Conservation (phyloP, 2,113 vertebrate genomes). For the Clarias magur region DNA sequence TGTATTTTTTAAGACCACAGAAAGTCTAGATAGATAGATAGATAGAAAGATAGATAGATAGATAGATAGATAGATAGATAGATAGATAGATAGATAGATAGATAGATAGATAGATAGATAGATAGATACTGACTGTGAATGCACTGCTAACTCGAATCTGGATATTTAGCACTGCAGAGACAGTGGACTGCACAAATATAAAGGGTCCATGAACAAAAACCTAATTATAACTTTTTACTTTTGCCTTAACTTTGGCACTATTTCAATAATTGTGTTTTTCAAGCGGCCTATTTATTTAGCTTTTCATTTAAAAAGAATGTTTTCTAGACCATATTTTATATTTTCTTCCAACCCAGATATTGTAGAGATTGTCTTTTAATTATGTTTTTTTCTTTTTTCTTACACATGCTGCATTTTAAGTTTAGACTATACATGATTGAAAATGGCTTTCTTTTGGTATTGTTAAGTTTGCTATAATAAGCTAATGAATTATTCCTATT, state of each 20-base stretch:
- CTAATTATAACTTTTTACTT: not conserved
- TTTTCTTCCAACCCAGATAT: not conserved
- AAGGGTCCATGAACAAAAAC: no score
- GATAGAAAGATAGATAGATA: no score
- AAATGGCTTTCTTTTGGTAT: not conserved
- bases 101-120: no score
- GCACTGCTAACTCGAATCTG: no score
- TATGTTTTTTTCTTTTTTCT: not conserved
- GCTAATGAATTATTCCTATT: not conserved
- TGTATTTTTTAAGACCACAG: no score
- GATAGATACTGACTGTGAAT: no score
- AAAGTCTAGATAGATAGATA: no score
- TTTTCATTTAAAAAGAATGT: not conserved
- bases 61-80: not conserved
- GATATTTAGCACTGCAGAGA: no score
- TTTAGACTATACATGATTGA: not conserved
- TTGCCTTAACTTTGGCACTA: not conserved
- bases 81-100: no score
- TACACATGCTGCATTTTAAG: not conserved
- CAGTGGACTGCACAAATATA: no score
- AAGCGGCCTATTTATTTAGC: not conserved
- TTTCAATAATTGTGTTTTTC: not conserved
- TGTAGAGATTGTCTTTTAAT: not conserved
- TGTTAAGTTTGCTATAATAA: not conserved
- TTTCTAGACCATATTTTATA: not conserved